Evolutionary conservation across 1,140 invertebrate species (phyloP).

Genomic region (Pantala flavescens): DNA sequence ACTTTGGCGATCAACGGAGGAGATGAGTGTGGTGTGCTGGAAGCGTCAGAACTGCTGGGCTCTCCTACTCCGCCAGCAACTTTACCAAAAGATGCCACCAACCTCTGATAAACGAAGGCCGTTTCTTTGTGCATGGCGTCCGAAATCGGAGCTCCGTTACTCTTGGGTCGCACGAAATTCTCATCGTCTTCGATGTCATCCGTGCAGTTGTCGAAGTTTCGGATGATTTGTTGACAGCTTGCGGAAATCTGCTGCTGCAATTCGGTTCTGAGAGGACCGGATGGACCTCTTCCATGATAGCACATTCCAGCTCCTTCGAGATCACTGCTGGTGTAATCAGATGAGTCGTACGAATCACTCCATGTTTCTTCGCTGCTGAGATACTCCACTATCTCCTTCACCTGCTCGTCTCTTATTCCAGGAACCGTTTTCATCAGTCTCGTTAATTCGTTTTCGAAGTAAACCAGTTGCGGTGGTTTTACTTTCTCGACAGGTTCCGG

Average conservation of each 20-base stretch:
- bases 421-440: constrained; percentile 85
- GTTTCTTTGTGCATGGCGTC: constrained; percentile 52
- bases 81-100: constrained; percentile 68
- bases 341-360: constrained; percentile 85
- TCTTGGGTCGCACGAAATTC: constrained; percentile 19
- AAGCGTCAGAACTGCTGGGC: constrained; percentile 31
- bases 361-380: constrained; percentile 66
- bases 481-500: constrained; percentile 31
- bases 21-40: constrained; percentile 53
- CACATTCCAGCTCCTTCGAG: constrained; percentile 55
- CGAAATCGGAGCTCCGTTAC: constrained; percentile 14
- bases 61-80: constrained; percentile 45
- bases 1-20: constrained; percentile 83
- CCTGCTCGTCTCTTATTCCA: constrained; percentile 78
- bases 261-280: constrained; percentile 50
- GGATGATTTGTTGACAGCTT: constrained; percentile 78
- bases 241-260: constrained; percentile 76
- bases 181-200: constrained; percentile 26
- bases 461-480: constrained; percentile 72
- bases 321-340: constrained; percentile 81
- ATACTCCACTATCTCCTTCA: constrained; percentile 75
- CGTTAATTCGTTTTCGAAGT: constrained; percentile 80
- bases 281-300: constrained; percentile 11
- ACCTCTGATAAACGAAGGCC: constrained; percentile 69
- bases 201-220: constrained; percentile 59